Evolutionary conservation across 64 coral and sea anemone species (phyloP).

Genomic region (Anthopleura sola): DNA sequence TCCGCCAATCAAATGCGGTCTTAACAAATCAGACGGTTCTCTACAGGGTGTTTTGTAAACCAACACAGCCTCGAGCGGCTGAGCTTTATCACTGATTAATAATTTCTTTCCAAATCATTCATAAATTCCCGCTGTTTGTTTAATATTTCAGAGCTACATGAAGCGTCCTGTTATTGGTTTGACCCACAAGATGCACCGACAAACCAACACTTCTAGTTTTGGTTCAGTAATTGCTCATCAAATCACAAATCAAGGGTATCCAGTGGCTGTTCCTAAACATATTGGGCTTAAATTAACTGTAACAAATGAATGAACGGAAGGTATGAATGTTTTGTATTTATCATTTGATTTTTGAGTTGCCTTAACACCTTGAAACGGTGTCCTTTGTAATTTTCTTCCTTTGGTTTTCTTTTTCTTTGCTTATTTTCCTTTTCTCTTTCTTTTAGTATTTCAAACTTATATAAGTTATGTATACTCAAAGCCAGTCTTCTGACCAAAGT

Average conservation of each 20-base stretch:
- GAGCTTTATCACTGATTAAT: background rate
- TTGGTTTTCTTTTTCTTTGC: background rate
- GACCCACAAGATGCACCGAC: background rate
- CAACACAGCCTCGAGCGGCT: background rate
- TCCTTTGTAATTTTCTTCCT: background rate
- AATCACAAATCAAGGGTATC: background rate
- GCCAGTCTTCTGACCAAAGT: no score
- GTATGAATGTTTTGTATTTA: background rate
- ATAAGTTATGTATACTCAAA: no score
- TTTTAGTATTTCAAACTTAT: no score
- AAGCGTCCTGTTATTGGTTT: background rate
- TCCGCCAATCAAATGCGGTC: no score
- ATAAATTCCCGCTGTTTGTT: background rate
- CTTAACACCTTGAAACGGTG: background rate
- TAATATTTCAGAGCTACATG: background rate
- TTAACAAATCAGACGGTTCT: no score
- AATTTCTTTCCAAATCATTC: background rate
- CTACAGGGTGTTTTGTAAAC: background rate
- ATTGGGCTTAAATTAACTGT: background rate
- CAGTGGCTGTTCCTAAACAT: background rate
- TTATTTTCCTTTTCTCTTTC: background rate
- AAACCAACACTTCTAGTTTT: background rate
- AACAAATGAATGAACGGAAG: background rate
- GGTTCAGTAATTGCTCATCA: background rate
- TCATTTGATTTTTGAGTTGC: background rate